These are phyloP conservation scores for Stictocephala bisonia DNA, from an alignment of 2,888 invertebrate genomes.

Conservation along the genomic window DNA sequence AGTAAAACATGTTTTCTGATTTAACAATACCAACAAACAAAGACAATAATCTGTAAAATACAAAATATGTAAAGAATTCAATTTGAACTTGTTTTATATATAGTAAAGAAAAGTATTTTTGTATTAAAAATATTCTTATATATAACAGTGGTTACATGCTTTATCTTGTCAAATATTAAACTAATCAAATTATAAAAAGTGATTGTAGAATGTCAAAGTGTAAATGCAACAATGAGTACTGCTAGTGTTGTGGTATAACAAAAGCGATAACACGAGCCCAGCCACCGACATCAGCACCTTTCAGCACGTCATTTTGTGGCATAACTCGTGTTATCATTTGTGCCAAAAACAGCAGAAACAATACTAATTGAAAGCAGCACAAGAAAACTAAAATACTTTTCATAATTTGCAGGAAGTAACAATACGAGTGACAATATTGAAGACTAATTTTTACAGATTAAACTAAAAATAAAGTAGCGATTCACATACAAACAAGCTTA, in stretches of 20 bases:
- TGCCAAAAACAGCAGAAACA: slow-evolving; percentile 25
- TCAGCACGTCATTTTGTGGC: slow-evolving; percentile 16
- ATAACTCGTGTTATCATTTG: not conserved
- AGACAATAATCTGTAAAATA: too few species aligned
- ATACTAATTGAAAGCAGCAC: slow-evolving; percentile 11
- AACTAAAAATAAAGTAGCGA: slow-evolving; percentile 8
- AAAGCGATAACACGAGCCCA: not conserved
- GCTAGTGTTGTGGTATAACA: slow-evolving; percentile 9
- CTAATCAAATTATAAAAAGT: not conserved
- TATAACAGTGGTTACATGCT: not conserved
- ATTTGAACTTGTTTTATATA: not conserved
- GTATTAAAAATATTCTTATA: not conserved
- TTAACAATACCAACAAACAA: too few species aligned
- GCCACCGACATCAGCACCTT: slow-evolving; percentile 17
- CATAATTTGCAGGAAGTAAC: slow-evolving; percentile 1
- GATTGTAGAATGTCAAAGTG: slow-evolving; percentile 5
- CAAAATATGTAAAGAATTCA: too few species aligned
- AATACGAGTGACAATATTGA: slow-evolving; percentile 29
- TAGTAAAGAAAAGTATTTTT: too few species aligned
- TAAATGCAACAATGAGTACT: slow-evolving; percentile 12
- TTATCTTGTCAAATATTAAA: slow-evolving; percentile 24
- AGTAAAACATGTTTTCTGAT: slow-evolving; percentile 29
- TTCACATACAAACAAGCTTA: slow-evolving; percentile 18
- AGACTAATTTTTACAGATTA: not conserved
- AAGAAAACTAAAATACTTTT: slow-evolving; percentile 29